Evolutionary conservation across 2,888 invertebrate species (phyloP), one percentile per base, ranked within the genome.

Genomic region (Parnassius orleans): DNA sequence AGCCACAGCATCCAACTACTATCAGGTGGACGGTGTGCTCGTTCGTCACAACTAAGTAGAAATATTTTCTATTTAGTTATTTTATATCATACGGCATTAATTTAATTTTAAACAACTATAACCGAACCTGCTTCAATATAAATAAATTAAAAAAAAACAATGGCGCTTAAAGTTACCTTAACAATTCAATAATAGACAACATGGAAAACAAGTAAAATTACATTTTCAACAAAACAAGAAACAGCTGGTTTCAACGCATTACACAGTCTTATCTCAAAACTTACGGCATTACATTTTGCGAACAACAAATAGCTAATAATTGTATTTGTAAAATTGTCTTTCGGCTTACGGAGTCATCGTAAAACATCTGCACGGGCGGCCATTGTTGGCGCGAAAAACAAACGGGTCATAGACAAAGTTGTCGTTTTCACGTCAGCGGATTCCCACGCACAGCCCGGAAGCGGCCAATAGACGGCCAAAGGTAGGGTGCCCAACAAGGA

Each of bases 381-480:
- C 53, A 63, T 61, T 47, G 55, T 53, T 65, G 68, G 68, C 62
- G 72, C 66, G 68, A 69, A 68, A 69, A 66, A 65, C 64, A 69
- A 70, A 69, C 67, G 69, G 65, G 57, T 54, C 68, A 63, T 60
- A 65, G 68, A 66, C 63, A 60, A 60, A 51, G 58, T 53, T 57
- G 56, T 65, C 60, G 66, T 61, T 67, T 64, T 65, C 61, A 58
- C 61, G 42, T 46, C 48, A 24, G 2, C 50, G 60, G 54, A 60
- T 60, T 60, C 60, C 60, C 60, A 60, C 60, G 60, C 60, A 55
- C 54, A 55, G 48, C 42, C 60, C 55, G 60, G 60, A 60, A 60
- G 55, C 55, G 60, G 55, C 43, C 54, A 50, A 60, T 44, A 60
- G 11, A 43, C 60, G n/a, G 24, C 24, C 19, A 15, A 5, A 33